Evolutionary conservation across 1,140 invertebrate genomes (phyloP), one percentile per base, ranked within the genome.

Genomic region (Telenomus remus): DNA sequence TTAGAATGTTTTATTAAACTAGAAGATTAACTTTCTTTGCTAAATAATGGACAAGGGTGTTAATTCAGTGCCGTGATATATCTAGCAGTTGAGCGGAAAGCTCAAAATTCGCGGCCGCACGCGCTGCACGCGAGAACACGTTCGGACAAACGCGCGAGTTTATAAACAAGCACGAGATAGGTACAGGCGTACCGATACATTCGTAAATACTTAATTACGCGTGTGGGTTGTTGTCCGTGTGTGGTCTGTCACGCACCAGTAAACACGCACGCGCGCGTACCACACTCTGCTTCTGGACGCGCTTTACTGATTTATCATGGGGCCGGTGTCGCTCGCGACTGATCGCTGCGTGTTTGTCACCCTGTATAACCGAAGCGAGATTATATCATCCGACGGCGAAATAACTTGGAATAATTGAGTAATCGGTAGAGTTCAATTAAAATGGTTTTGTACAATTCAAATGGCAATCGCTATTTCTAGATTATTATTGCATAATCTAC

Each of bases 21-120:
- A 6, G 1, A 27, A 6, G 19, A 27, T 27, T 27, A 27, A 27
- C 19, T 27, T 27, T 27, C 19, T 27, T 3, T 27, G 19, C 61
- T 80, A 72, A 84, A 83, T 79, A 84, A 86, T 82, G 79, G 76
- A 82, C 70, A 75, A 63, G 74, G 66, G 66, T n/a, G 9, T 39
- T 39, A 39, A n/a, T 27, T 27, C 19, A 6, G 19, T 27, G 19
- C 6, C n/a, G n/a, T 27, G 19, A 6, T 27, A 27, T 27, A 27
- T 27, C 19, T 27, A 27, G 19, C 19, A 27, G 19, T 27, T 27
- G 19, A 27, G 19, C 19, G 19, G 19, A 27, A 27, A 27, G 19
- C 19, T 27, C 19, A 27, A 27, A 27, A 27, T 27, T 6, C 37
- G 37, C 9, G 37, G 9, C 9, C 37, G 49, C 59, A 60, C 49